Base-by-base conservation (phyloP, 1,140 invertebrate species). In the Drosophila truncata region DNA sequence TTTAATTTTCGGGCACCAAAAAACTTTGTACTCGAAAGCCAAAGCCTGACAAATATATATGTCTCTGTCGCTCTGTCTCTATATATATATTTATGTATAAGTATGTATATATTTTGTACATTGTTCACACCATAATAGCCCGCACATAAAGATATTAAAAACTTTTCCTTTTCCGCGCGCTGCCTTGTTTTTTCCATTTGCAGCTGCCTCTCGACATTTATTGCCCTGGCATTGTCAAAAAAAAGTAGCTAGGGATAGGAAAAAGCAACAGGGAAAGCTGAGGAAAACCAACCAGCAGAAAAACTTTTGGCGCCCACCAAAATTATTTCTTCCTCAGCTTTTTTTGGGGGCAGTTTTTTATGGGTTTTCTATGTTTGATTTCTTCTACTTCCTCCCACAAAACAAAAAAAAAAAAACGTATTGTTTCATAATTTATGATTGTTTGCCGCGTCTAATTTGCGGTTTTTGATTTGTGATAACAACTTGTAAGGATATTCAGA, bases 131-230 rank as follows among this genome's bases (percentile, higher is more conserved):
- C 69, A 72, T 72, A 71, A 72, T 60, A 42, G 57, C 85, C 84
- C 76, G 76, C 84, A 83, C 80, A 88, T 90, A 88, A 90, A 88
- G 80, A 90, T 90, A 88, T 90, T 88, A 90, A 88, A 90, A 88
- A 62, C 71, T 84, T 90, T 81, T 64, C 52, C 54, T 74, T 80
- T 63, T 75, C 50, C 61, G 23, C 65, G 49, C 64, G 29, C 16
- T 49, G 66, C 31, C 44, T 66, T 62, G 54, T 69, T 70, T 49
- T 49, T 65, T 46, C 76, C 80, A 87, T 88, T 79, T 72, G 80
- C 75, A 82, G 78, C 88, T 82, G 72, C 69, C 74, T 61, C 69
- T 73, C 73, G 84, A 90, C 85, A 90, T 88, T 88, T 88, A 90
- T 90, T 84, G 84, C 72, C 66, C 49, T 41, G 86, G 66, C 61